phyloP scores from a whole-genome alignment of 2,888 invertebrate genomes.

The Parapristionchus giblindavisi region DNA sequence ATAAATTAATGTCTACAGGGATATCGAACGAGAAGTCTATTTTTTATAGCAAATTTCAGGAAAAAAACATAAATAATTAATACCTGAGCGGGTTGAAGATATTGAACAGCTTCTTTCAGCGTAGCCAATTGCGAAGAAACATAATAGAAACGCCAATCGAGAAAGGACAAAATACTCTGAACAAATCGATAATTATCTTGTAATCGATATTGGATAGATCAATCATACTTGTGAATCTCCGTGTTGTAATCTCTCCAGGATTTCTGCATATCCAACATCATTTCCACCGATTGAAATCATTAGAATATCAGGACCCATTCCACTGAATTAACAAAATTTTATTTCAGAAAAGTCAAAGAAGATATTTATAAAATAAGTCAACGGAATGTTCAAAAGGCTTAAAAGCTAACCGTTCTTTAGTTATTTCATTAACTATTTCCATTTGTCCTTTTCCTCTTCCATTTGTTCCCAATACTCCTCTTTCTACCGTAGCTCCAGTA shows the following conservation, averaged over 20 bases:
- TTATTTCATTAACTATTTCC: constrained; percentile 40
- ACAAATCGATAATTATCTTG: neutral
- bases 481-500: constrained; percentile 57
- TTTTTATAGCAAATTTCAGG: too few species aligned
- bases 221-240: constrained; percentile 39
- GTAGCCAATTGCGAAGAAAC: constrained; percentile 16
- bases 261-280: constrained; percentile 65
- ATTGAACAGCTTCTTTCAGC: constrained; percentile 23
- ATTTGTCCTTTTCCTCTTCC: constrained; percentile 42
- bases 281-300: constrained; percentile 64
- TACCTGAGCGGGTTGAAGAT: constrained; percentile 3
- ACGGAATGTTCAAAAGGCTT: neutral
- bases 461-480: constrained; percentile 48
- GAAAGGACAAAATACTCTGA: constrained; percentile 23
- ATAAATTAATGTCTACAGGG: too few species aligned
- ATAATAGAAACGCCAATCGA: constrained; percentile 36
- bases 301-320: constrained; percentile 55
- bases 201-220: neutral
- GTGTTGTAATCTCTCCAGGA: constrained; percentile 51
- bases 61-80: neutral
- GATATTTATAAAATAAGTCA: neutral
- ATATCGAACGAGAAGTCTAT: too few species aligned
- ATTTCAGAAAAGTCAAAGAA: neutral
- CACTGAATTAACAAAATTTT: constrained; percentile 34
- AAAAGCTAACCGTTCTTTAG: constrained; percentile 33